Evolutionary conservation across 2,888 invertebrate species (phyloP), one percentile per base, ranked within the genome.

Genomic region (Norana najaformis): DNA sequence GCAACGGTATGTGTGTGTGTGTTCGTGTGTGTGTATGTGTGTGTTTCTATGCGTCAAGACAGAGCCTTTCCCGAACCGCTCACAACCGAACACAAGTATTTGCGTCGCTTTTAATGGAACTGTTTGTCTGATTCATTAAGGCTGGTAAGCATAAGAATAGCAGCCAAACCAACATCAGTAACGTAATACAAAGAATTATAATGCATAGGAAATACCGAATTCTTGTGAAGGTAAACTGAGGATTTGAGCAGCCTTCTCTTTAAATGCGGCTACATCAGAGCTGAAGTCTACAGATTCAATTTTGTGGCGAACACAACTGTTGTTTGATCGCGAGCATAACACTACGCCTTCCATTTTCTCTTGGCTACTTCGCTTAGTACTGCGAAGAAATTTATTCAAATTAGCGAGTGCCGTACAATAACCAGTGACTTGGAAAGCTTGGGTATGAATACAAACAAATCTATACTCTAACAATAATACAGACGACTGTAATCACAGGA

Each of bases 311-410:
- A 69, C 39, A 39, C 38, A 38, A n/a, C 23, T n/a, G 34, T 69
- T 69, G 69, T n/a, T 69, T 69, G 69, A n/a, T 69, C 69, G 30
- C 69, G 69, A 69, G 69, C 69, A 69, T n/a, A 69, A 69, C n/a
- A 69, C 69, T n/a, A 69, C 69, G n/a, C 69, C 30, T 69, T 69
- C 69, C 69, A 69, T 69, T 69, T 69, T n/a, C 47, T 23, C 47
- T 47, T 16, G 23, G 23, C 47, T 47, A 23, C 69, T 69, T 69
- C 23, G 69, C n/a, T n/a, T n/a, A n/a, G 30, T 69, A 69, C n/a
- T 69, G 30, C 11, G 8, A 69, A 69, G 30, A n/a, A n/a, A 23
- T 23, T 47, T 47, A 47, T 8, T 69, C 69, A 69, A 69, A n/a
- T 69, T 69, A 69, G 30, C n/a, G 30, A 69, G n/a, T n/a, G 69